A percentile compares a stretch with the other conserved stretches of the same genome.
Conservation (phyloP, 2,888 invertebrate genomes). For the Macropis europaea region DNA sequence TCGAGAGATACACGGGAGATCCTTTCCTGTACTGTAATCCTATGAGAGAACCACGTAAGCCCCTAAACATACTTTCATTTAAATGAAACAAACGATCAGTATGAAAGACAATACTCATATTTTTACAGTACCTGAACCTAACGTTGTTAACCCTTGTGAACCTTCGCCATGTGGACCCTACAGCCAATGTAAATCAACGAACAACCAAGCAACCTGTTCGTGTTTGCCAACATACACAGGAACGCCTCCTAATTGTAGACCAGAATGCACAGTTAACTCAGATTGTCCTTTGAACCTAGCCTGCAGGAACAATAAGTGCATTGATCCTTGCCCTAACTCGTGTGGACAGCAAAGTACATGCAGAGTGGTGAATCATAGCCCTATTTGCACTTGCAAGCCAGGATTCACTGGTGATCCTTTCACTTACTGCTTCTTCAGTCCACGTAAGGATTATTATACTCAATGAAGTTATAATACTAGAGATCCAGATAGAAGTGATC, state of each 20-base stretch:
- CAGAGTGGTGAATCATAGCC: conserved; percentile 85
- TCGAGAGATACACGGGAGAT: conserved; percentile 78
- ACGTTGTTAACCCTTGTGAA: conserved; percentile 80
- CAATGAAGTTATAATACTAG: not conserved
- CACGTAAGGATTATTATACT: conserved; percentile 25
- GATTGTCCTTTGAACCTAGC: conserved; percentile 85
- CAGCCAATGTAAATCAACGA: conserved; percentile 84
- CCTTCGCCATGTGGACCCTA: conserved; percentile 86
- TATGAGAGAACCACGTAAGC: conserved; percentile 84
- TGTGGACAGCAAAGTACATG: conserved; percentile 84
- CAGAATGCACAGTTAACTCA: conserved; percentile 85
- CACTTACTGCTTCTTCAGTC: conserved; percentile 66
- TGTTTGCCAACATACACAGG: conserved; percentile 85
- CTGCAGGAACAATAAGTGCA: conserved; percentile 86
- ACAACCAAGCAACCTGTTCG: conserved; percentile 84
- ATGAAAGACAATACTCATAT: not conserved
- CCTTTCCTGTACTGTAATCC: conserved; percentile 83
- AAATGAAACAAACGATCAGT: not conserved
- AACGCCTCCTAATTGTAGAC: conserved; percentile 85
- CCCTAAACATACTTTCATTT: not conserved
- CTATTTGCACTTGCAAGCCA: conserved; percentile 83
- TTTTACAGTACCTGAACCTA: conserved; percentile 39
- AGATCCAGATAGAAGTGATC: not conserved
- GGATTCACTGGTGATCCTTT: conserved; percentile 85
- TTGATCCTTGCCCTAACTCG: conserved; percentile 83